A percentile compares a stretch with the other conserved stretches of the same genome.
Conservation (phyloP, 2,113 vertebrate species). For the Prochilodus magdalenae region DNA sequence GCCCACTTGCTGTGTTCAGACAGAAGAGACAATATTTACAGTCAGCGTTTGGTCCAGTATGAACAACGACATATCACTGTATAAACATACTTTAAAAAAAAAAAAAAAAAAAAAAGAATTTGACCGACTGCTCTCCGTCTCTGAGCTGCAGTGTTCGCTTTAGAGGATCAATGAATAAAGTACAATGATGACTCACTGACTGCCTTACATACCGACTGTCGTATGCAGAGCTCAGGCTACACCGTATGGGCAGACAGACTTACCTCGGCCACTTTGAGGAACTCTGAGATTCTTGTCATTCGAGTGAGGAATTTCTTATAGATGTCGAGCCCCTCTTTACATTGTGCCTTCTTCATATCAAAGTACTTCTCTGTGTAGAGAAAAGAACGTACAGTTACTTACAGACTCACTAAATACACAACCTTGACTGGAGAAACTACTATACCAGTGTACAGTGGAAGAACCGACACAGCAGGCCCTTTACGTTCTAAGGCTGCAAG, state of each 20-base stretch:
- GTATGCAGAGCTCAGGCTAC: neutral
- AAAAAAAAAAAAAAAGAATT: neutral
- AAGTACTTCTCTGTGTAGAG: conserved; percentile 90
- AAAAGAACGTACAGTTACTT: neutral
- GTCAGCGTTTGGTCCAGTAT: neutral
- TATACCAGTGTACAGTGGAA: too few species aligned
- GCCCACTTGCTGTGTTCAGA: conserved; percentile 89
- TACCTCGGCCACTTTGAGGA: conserved; percentile 97
- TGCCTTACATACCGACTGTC: neutral
- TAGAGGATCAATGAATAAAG: too few species aligned
- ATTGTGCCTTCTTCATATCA: conserved; percentile 97
- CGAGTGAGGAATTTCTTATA: conserved; percentile 97
- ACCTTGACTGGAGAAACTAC: neutral
- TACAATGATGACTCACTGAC: too few species aligned
- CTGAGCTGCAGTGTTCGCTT: neutral
- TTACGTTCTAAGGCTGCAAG: too few species aligned
- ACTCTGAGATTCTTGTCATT: conserved; percentile 96
- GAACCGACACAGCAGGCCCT: too few species aligned
- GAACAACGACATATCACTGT: neutral
- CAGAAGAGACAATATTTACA: neutral
- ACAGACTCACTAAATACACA: neutral
- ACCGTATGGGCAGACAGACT: conserved; percentile 21
- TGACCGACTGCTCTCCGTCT: neutral
- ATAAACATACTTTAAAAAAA: too few species aligned
- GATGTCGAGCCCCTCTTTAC: conserved; percentile 96